phyloP scores from a whole-genome alignment of 1,140 invertebrate genomes.

The Augochlora pura region DNA sequence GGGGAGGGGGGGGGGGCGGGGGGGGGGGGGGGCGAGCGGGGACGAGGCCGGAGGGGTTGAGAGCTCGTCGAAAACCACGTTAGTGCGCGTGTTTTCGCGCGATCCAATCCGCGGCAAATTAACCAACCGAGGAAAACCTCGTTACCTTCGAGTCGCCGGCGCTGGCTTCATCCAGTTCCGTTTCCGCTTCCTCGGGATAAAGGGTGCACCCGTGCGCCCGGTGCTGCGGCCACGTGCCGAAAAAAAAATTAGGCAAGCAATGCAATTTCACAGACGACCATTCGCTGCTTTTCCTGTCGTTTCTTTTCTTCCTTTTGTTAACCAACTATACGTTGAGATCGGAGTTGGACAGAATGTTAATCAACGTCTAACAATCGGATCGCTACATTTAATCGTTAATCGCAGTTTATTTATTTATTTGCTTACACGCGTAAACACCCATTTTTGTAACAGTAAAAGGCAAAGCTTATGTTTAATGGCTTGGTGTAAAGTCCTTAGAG shows the following conservation, averaged over 20 bases:
- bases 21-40: neutral
- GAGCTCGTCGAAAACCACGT: conserved; percentile 58
- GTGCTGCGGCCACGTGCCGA: conserved; percentile 20
- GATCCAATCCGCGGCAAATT: conserved; percentile 69
- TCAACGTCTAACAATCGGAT: no score
- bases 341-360: no score
- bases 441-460: no score
- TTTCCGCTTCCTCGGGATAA: conserved; percentile 61
- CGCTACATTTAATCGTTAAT: no score
- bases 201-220: conserved; percentile 3
- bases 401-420: no score
- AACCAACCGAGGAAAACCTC: conserved; percentile 66
- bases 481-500: no score
- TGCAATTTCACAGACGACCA: conserved; percentile 11
- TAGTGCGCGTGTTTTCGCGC: conserved; percentile 70
- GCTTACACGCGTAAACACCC: no score
- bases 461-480: no score
- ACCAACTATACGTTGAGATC: no score
- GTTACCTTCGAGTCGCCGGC: conserved; percentile 67
- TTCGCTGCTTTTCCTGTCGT: neutral
- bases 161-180: conserved; percentile 61
- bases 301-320: neutral
- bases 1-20: neutral
- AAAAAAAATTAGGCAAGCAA: neutral
- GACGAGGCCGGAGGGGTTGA: neutral